Evolutionary conservation across 2,888 invertebrate genomes (phyloP).

Genomic region (Cataglyphis rosenhaueri): DNA sequence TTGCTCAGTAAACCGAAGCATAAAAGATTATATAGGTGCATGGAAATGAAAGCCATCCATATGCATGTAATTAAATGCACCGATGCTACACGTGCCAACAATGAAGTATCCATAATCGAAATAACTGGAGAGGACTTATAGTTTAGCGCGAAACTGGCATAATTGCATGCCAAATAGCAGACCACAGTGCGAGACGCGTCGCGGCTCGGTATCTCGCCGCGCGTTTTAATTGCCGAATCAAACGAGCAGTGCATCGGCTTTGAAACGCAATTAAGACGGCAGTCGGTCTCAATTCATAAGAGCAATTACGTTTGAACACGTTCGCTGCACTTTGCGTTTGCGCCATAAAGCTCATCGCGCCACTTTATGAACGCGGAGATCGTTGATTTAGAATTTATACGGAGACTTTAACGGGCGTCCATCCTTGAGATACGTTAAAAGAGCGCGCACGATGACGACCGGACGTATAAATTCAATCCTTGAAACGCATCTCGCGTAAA

Average conservation of each 20-base stretch:
- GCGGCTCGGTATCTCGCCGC: slow-evolving; percentile 8
- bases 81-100: background rate
- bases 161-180: slow-evolving; percentile 12
- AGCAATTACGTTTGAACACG: slow-evolving; percentile 71
- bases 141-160: slow-evolving; percentile 3
- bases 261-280: slow-evolving; percentile 69
- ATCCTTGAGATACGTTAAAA: slow-evolving; percentile 70
- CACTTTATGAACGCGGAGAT: slow-evolving; percentile 75
- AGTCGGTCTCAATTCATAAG: slow-evolving; percentile 68
- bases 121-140: background rate
- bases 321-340: slow-evolving; percentile 62
- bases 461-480: slow-evolving; percentile 78
- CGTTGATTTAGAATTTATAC: slow-evolving; percentile 81
- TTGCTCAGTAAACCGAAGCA: slow-evolving; percentile 4
- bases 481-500: slow-evolving; percentile 42
- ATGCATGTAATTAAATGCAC: background rate
- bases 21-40: background rate
- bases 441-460: slow-evolving; percentile 73
- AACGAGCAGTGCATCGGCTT: slow-evolving; percentile 48
- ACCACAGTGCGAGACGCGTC: slow-evolving; percentile 22
- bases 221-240: slow-evolving; percentile 43
- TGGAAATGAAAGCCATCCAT: slow-evolving; percentile 6
- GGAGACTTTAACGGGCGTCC: slow-evolving; percentile 72
- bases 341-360: slow-evolving; percentile 74
- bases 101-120: slow-evolving; percentile 24